Evolutionary conservation across 2,113 vertebrate species (phyloP).

Genomic region (Atrichornis clamosus): DNA sequence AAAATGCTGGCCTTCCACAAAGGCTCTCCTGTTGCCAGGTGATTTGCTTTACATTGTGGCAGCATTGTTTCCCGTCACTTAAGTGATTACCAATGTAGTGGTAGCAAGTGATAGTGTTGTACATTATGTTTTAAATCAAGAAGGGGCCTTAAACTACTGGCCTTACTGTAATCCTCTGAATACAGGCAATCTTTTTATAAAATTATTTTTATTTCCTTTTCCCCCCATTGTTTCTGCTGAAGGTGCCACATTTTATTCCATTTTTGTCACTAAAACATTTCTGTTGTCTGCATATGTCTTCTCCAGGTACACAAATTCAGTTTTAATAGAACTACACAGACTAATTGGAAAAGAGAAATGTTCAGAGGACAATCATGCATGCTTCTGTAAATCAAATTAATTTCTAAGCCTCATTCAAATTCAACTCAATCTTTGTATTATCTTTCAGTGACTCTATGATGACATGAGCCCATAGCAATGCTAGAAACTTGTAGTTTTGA

Average conservation of each 20-base stretch:
- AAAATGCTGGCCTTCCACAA: neutral
- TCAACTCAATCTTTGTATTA: neutral
- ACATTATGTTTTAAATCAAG: neutral
- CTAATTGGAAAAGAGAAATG: neutral
- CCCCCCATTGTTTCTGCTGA: neutral
- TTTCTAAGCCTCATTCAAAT: slow-evolving; percentile 31
- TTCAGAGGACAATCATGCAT: neutral
- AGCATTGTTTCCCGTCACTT: neutral
- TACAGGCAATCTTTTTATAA: neutral
- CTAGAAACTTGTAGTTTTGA: neutral
- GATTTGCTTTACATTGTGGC: neutral
- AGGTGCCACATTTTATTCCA: neutral
- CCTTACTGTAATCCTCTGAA: neutral
- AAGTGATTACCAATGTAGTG: neutral
- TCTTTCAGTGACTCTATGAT: neutral
- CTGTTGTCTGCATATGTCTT: neutral
- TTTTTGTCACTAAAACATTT: neutral
- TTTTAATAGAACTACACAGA: neutral
- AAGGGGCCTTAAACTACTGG: neutral
- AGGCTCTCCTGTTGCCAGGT: neutral
- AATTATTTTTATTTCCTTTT: neutral
- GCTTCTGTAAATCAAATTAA: slow-evolving; percentile 13
- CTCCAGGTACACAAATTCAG: neutral
- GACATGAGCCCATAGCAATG: neutral
- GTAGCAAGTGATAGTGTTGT: neutral